phyloP scores from a whole-genome alignment of 2,113 vertebrate species.

The Motacilla tschutschensis region DNA sequence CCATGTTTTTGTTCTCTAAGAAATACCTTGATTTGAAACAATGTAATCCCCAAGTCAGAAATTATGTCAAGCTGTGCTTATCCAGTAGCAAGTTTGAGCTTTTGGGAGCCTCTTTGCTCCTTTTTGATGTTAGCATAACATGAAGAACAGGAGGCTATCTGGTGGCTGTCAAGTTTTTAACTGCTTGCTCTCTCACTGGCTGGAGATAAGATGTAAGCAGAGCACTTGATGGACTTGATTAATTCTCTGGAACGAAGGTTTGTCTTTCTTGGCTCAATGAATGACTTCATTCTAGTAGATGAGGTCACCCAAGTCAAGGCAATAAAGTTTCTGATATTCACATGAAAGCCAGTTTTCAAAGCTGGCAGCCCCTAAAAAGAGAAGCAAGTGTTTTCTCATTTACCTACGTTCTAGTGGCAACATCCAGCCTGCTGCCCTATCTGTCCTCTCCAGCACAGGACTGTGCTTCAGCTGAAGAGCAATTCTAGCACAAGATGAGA shows the following conservation, averaged over 20 bases:
- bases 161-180: constrained; percentile 85
- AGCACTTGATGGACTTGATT: constrained; percentile 85
- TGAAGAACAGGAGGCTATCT: constrained; percentile 79
- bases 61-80: constrained; percentile 77
- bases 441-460: neutral
- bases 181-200: constrained; percentile 72
- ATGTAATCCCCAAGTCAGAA: constrained; percentile 74
- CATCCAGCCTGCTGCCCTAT: neutral
- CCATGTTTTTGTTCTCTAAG: constrained; percentile 67
- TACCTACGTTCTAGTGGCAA: constrained; percentile 38
- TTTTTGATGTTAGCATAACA: constrained; percentile 82
- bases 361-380: constrained; percentile 64
- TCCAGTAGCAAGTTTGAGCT: constrained; percentile 69
- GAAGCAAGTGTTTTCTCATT: constrained; percentile 66
- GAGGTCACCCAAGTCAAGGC: constrained; percentile 87
- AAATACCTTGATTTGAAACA: constrained; percentile 68
- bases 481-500: neutral
- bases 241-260: constrained; percentile 89
- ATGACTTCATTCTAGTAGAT: constrained; percentile 92
- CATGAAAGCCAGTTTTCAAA: constrained; percentile 79
- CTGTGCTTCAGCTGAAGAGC: neutral
- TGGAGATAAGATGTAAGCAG: constrained; percentile 78
- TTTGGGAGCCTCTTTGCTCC: constrained; percentile 64
- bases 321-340: constrained; percentile 87
- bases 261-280: constrained; percentile 85